Conservation (phyloP, 2,797 vertebrate species). For the Psittacula derbiana region DNA sequence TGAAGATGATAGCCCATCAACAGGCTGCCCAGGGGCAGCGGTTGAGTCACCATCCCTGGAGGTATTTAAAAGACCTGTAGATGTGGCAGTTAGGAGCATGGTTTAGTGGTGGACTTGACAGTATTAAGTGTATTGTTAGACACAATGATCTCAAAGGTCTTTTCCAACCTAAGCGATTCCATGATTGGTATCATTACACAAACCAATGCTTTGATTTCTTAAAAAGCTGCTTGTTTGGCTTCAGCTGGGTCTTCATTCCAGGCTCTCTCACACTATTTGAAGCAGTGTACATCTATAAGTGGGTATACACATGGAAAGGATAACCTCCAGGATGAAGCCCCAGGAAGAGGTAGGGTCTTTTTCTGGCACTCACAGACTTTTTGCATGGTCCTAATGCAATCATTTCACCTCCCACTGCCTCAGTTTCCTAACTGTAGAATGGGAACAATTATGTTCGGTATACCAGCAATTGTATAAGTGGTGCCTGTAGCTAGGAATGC, state of each 20-base stretch:
- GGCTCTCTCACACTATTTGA: background rate
- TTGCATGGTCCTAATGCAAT: background rate
- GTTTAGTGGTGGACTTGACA: background rate
- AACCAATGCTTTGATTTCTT: background rate
- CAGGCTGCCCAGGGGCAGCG: background rate
- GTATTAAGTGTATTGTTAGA: background rate
- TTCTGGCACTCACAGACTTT: background rate
- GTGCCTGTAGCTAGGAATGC: background rate
- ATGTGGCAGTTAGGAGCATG: background rate
- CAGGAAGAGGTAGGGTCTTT: background rate
- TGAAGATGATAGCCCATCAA: background rate
- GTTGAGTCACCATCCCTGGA: background rate
- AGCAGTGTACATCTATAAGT: background rate
- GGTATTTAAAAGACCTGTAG: background rate
- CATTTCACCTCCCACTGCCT: background rate
- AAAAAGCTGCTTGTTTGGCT: background rate
- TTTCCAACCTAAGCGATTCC: background rate
- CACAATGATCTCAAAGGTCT: background rate
- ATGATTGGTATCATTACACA: background rate
- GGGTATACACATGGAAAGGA: background rate
- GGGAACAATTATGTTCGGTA: background rate
- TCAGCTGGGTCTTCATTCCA: background rate
- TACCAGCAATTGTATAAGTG: background rate
- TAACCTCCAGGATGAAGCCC: rapidly evolving
- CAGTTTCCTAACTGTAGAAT: background rate